Percentiles rank a stretch among this genome's conserved stretches.
These are phyloP conservation scores for Megaceryle torquata DNA, from an alignment of 2,113 vertebrate genomes.

Conservation along the genomic window DNA sequence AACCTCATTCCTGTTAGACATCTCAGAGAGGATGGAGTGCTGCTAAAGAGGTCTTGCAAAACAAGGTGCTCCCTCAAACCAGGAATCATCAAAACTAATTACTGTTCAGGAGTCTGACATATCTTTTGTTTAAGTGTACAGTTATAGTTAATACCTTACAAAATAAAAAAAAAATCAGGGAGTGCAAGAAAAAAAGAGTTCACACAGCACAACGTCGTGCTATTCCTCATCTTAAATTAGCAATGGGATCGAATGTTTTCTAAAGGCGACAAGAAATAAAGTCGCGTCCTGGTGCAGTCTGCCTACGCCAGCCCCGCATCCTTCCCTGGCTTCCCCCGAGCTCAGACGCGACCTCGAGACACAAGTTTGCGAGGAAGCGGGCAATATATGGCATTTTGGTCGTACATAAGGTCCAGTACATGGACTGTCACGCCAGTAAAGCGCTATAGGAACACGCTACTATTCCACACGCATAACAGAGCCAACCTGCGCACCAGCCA, in stretches of 20 bases:
- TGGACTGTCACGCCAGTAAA: fast-evolving
- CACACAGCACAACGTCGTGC: not conserved
- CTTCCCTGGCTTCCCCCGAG: not conserved
- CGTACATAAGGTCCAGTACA: fast-evolving
- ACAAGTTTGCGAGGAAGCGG: not conserved
- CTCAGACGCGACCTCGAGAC: not conserved
- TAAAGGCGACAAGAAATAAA: not conserved
- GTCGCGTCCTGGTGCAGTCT: fast-evolving
- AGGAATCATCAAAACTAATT: not conserved
- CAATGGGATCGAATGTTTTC: not conserved
- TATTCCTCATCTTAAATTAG: not conserved
- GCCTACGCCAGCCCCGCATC: not conserved
- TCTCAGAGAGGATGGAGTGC: not conserved
- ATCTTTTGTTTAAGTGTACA: not conserved
- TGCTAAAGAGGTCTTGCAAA: not conserved
- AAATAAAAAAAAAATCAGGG: too few relatives aligned
- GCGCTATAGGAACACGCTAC: fast-evolving
- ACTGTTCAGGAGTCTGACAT: not conserved
- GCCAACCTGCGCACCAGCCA: fast-evolving
- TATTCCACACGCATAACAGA: not conserved
- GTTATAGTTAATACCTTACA: fast-evolving
- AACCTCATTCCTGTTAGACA: not conserved
- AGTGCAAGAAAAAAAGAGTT: not conserved
- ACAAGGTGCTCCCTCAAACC: not conserved
- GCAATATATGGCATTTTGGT: fast-evolving